A percentile compares a stretch with the other conserved stretches of the same genome.
Conservation (phyloP, 2,113 vertebrate species). For the Syrrhaptes paradoxus region DNA sequence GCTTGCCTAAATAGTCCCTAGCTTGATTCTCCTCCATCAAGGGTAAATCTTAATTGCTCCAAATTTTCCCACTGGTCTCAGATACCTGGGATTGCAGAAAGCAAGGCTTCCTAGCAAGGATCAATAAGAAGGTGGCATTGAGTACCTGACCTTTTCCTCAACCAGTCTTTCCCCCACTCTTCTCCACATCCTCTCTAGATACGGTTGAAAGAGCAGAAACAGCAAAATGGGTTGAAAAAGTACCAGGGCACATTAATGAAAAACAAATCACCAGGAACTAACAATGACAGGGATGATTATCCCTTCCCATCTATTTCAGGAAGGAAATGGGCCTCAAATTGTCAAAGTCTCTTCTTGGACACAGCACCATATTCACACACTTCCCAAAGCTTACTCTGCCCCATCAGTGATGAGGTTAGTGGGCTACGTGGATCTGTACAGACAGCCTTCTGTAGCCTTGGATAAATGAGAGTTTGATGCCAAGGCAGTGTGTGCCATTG, state of each 20-base stretch:
- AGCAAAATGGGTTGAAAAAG: not conserved
- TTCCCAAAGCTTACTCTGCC: not conserved
- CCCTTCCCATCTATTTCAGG: not conserved
- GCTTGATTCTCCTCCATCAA: not conserved
- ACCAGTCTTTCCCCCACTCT: not conserved
- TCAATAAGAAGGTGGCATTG: rapidly evolving
- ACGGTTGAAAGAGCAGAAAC: not conserved
- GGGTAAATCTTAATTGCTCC: not conserved
- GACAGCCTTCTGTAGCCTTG: not conserved
- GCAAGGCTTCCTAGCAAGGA: not conserved
- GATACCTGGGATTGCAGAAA: not conserved
- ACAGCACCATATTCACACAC: not conserved
- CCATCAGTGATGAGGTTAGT: not conserved
- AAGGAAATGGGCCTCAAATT: not conserved
- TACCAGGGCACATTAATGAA: not conserved
- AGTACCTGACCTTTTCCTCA: not conserved
- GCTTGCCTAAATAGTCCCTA: not conserved
- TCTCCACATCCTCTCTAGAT: not conserved
- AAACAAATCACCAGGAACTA: not conserved
- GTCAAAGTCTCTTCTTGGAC: not conserved
- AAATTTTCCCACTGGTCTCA: not conserved
- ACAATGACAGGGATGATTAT: not conserved
- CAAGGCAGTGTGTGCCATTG: not conserved
- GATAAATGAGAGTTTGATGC: not conserved
- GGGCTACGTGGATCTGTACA: not conserved